Evolutionary conservation across 1,140 invertebrate species (phyloP), one percentile per base, ranked within the genome.

Genomic region (Apis dorsata): DNA sequence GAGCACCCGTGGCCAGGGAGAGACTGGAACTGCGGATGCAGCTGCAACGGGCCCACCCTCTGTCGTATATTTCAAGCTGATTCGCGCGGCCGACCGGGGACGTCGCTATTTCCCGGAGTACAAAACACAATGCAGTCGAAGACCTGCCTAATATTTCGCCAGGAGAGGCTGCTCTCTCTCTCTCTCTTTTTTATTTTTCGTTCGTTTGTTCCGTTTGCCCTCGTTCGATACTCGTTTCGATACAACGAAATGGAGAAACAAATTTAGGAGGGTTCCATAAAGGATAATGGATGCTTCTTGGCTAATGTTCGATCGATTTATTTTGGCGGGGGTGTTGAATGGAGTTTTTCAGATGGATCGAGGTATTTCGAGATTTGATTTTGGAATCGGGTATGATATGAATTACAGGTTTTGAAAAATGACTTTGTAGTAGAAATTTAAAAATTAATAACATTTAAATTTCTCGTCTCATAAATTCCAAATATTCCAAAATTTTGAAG

Each of bases 81-180:
- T 86, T 86, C 88, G 81, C 88, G 81, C 62, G 85, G 83, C 85
- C 86, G 76, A 73, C 63, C 71, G 57, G 63, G 81, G 73, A 74
- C 83, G 77, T 72, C 75, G 84, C 73, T 78, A 84, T 90, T 90
- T 84, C 83, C 88, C 71, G 62, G 71, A 60, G 84, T 88, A 90
- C 86, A 86, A 89, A 92, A 87, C 85, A 91, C 89, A 91, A 90
- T 90, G 86, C 86, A 70, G 53, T 21, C 68, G 83, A 87, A 81
- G 85, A 84, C 62, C 83, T 80, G 65, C 86, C 87, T 85, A 89
- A 91, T 91, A 91, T 90, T 91, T 87, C 87, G 86, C 83, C 63
- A 74, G 78, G 44, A 84, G 70, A 83, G 81, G 55, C 8, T 62
- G 68, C 75, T 86, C 85, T 49, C 79, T 86, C 34, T 3, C 34